A percentile compares a stretch with the other conserved stretches of the same genome.
phyloP scores from a whole-genome alignment of 2,888 invertebrate genomes.

The Strigamia crassipes region DNA sequence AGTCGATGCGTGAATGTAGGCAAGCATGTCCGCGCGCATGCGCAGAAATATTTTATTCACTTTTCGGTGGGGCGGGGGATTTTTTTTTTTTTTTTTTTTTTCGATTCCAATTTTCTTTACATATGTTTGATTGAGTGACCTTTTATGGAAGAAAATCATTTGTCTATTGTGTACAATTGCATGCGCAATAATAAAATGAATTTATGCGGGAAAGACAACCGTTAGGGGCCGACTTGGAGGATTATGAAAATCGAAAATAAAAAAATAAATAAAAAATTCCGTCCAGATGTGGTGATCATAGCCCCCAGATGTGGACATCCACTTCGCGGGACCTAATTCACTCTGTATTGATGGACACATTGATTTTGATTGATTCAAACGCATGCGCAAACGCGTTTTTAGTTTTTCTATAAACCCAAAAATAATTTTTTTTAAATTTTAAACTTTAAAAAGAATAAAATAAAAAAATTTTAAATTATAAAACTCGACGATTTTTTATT shows the following conservation, averaged over 20 bases:
- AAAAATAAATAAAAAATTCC: neutral
- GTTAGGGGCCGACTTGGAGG: neutral
- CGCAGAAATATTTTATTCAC: neutral
- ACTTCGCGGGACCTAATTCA: neutral
- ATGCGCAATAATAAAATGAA: too few relatives aligned
- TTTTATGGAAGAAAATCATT: neutral
- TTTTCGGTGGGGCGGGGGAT: neutral
- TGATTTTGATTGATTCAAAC: neutral
- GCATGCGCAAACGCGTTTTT: too few relatives aligned
- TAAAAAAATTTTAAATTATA: too few relatives aligned
- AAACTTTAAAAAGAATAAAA: too few relatives aligned
- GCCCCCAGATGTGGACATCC: constrained; percentile 2
- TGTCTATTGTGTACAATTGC: neutral
- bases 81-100: too few relatives aligned
- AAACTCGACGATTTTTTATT: too few relatives aligned
- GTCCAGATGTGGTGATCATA: neutral
- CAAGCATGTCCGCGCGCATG: neutral
- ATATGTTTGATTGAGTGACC: constrained; percentile 10
- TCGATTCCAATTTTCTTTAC: constrained; percentile 10
- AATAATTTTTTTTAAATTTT: neutral
- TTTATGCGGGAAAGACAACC: neutral
- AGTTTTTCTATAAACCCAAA: too few relatives aligned
- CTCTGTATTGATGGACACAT: neutral
- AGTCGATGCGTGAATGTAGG: neutral
- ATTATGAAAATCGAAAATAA: neutral